phyloP scores from a whole-genome alignment of 2,888 invertebrate genomes.

The Pheosia tremula region DNA sequence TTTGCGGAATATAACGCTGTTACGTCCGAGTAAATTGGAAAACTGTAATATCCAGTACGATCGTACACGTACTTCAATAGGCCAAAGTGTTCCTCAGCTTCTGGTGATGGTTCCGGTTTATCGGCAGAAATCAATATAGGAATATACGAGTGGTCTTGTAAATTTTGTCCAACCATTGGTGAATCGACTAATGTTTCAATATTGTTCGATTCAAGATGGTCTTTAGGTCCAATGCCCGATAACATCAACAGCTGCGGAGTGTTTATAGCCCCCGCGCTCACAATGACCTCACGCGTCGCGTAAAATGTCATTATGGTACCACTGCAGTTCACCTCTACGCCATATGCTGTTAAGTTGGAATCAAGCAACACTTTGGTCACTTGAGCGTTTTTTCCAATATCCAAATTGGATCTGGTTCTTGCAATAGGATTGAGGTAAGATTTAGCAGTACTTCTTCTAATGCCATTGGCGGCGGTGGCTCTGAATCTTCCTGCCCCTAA shows the following conservation, averaged over 20 bases:
- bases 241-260: not conserved
- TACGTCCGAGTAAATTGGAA: slow-evolving; percentile 82
- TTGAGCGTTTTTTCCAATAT: slow-evolving; percentile 71
- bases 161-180: slow-evolving; percentile 7
- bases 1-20: slow-evolving; percentile 43
- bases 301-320: not conserved
- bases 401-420: slow-evolving; percentile 30
- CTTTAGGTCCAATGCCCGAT: slow-evolving; percentile 1
- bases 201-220: not conserved
- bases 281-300: not conserved
- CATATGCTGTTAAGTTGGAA: slow-evolving; percentile 58
- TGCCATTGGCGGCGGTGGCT: not conserved
- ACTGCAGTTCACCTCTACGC: slow-evolving; percentile 50
- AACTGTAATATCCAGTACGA: slow-evolving; percentile 74
- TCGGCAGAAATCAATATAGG: slow-evolving; percentile 46
- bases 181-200: not conserved
- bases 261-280: not conserved
- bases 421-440: slow-evolving; percentile 61
- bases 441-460: slow-evolving; percentile 80
- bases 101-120: slow-evolving; percentile 46
- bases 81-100: slow-evolving; percentile 50
- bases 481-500: slow-evolving; percentile 7
- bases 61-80: slow-evolving; percentile 74
- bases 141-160: not conserved
- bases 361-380: slow-evolving; percentile 80